phyloP scores from a whole-genome alignment of 2,797 vertebrate genomes.

The Hoplostethus mediterraneus region DNA sequence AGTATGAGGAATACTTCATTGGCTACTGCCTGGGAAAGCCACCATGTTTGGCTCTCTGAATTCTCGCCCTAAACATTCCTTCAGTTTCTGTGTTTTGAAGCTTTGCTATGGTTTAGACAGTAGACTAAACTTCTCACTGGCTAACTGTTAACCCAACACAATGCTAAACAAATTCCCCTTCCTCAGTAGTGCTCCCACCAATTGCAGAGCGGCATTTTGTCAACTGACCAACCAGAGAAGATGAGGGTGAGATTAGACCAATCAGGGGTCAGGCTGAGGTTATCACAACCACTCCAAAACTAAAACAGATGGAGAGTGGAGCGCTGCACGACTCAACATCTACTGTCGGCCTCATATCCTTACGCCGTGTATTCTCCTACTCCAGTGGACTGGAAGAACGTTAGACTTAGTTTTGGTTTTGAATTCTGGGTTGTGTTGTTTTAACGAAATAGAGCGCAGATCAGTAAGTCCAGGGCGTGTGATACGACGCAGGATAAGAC shows the following conservation, averaged over 20 bases:
- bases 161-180: conserved; percentile 75
- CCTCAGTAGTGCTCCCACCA: conserved; percentile 59
- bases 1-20: conserved; percentile 22
- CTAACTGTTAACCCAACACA: conserved; percentile 73
- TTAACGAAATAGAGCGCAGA: conserved; percentile 55
- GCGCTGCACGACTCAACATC: conserved; percentile 68
- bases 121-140: conserved; percentile 78
- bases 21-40: conserved; percentile 53
- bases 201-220: conserved; percentile 57
- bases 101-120: conserved; percentile 72
- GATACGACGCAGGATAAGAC: conserved; percentile 60
- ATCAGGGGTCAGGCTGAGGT: conserved; percentile 82
- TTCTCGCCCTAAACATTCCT: conserved; percentile 66
- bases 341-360: conserved; percentile 72
- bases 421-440: conserved; percentile 68
- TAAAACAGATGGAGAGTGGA: conserved; percentile 84
- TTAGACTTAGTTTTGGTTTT: conserved; percentile 69
- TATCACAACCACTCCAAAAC: conserved; percentile 86
- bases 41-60: conserved; percentile 45
- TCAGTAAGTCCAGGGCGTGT: conserved; percentile 39
- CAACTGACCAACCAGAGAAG: conserved; percentile 79
- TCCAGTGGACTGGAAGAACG: conserved; percentile 68
- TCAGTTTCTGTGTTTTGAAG: conserved; percentile 66
- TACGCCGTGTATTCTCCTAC: conserved; percentile 69
- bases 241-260: conserved; percentile 81